Evolutionary conservation across 92 coral and sea anemone species (phyloP).

Genomic region (Zoanthus sansibaricus): DNA sequence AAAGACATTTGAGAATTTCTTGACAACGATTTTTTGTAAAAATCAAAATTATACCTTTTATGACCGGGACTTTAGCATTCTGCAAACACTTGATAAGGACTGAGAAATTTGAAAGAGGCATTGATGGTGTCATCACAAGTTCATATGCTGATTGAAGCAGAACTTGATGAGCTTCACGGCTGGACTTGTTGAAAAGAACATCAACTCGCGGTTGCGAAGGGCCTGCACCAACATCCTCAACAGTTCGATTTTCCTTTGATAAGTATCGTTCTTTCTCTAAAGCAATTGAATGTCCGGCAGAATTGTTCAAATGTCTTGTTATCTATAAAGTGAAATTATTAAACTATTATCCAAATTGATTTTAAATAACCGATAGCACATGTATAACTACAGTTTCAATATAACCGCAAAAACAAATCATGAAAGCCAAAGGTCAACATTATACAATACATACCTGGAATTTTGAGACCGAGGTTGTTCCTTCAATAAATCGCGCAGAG

Average conservation of each 20-base stretch:
- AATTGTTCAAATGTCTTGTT: constrained; percentile 37
- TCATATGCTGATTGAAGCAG: constrained; percentile 40
- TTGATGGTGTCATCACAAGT: constrained; percentile 40
- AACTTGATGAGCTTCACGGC: constrained; percentile 40
- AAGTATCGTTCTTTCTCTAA: constrained; percentile 27
- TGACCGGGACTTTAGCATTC: constrained; percentile 29
- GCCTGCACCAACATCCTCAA: constrained; percentile 36
- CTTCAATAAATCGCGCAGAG: constrained; percentile 38
- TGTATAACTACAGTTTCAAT: constrained; percentile 9
- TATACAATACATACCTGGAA: constrained; percentile 36
- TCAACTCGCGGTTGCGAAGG: constrained; percentile 41
- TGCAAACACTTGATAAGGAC: constrained; percentile 38
- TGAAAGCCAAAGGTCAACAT: constrained; percentile 5
- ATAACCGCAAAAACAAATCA: constrained; percentile 1
- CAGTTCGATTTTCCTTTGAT: constrained; percentile 36
- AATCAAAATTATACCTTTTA: constrained; percentile 33
- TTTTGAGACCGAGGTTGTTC: constrained; percentile 45
- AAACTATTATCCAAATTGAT: constrained; percentile 5
- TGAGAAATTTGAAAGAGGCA: constrained; percentile 41
- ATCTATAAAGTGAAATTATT: constrained; percentile 10
- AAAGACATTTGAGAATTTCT: not conserved
- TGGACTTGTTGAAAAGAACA: constrained; percentile 16
- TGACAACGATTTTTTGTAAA: constrained; percentile 22
- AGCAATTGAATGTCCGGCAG: constrained; percentile 38
- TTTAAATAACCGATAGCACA: constrained; percentile 8